Conservation (phyloP, 2,797 vertebrate species). For the Cuculus canorus region DNA sequence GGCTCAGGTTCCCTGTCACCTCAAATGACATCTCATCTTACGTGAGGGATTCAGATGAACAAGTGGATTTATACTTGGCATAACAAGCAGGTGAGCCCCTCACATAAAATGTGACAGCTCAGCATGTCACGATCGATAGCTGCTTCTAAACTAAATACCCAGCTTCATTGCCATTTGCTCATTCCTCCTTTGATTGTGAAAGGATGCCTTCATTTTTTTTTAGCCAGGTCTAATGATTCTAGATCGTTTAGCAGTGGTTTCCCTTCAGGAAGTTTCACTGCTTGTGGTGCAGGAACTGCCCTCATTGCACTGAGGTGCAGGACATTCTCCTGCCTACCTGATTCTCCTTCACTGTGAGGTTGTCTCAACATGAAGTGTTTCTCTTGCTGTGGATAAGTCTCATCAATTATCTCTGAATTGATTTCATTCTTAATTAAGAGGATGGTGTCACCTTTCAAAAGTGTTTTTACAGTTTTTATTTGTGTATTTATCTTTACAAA, state of each 20-base stretch:
- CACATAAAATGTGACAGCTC: neutral
- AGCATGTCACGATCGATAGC: neutral
- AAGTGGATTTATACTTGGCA: neutral
- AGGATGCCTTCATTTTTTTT: neutral
- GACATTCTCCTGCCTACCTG: neutral
- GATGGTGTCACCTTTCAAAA: neutral
- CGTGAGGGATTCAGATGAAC: neutral
- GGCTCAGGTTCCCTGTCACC: neutral
- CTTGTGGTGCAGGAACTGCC: neutral
- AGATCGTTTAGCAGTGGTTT: neutral
- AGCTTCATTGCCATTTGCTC: neutral
- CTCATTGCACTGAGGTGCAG: rapidly evolving
- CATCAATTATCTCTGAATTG: neutral
- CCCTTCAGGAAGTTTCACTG: neutral
- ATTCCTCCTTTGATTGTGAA: neutral
- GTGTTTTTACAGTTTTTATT: neutral
- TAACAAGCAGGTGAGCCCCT: neutral
- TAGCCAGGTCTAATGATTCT: neutral
- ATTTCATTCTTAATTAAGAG: neutral
- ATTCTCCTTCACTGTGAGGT: neutral
- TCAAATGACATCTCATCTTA: neutral
- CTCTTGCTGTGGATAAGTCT: neutral
- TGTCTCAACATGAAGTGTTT: neutral
- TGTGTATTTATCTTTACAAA: neutral
- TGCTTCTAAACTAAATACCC: neutral